A percentile compares a stretch with the other conserved stretches of the same genome.
Evolutionary conservation across 1,140 invertebrate species (phyloP).

Genomic region (Halotydeus destructor): DNA sequence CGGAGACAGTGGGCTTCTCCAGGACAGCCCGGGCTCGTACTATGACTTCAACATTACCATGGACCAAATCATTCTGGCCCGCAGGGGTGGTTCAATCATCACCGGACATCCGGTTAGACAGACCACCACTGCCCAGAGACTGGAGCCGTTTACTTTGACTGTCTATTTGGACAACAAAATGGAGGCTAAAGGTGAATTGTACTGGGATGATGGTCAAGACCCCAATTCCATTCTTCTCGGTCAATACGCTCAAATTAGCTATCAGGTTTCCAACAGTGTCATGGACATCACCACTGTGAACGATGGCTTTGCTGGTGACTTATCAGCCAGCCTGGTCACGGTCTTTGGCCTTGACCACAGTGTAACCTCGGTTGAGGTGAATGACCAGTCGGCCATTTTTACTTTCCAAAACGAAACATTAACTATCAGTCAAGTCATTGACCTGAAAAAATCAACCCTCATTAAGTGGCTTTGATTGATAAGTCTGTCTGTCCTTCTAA

Average conservation of each 20-base stretch:
- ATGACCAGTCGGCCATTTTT: too few species aligned
- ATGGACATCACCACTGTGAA: too few species aligned
- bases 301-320: too few species aligned
- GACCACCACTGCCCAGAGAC: conserved; percentile 39
- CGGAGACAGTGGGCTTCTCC: conserved; percentile 29
- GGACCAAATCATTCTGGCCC: conserved; percentile 40
- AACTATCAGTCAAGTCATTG: too few species aligned
- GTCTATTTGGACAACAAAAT: conserved; percentile 32
- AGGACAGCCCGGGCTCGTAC: conserved; percentile 29
- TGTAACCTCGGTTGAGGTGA: too few species aligned
- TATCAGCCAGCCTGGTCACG: too few species aligned
- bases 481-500: too few species aligned
- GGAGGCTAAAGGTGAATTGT: conserved; percentile 39
- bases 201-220: conserved; percentile 54
- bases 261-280: too few species aligned
- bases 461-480: too few species aligned
- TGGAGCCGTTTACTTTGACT: conserved; percentile 35
- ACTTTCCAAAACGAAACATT: too few species aligned
- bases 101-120: conserved; percentile 38
- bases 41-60: conserved; percentile 32
- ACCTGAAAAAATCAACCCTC: too few species aligned
- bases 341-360: too few species aligned
- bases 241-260: conserved; percentile 35
- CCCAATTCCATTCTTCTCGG: conserved; percentile 38
- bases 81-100: conserved; percentile 47